Percentiles rank a stretch among this genome's conserved stretches.
phyloP scores from a whole-genome alignment of 1,140 invertebrate genomes.

The Lepidotrigona ventralis region DNA sequence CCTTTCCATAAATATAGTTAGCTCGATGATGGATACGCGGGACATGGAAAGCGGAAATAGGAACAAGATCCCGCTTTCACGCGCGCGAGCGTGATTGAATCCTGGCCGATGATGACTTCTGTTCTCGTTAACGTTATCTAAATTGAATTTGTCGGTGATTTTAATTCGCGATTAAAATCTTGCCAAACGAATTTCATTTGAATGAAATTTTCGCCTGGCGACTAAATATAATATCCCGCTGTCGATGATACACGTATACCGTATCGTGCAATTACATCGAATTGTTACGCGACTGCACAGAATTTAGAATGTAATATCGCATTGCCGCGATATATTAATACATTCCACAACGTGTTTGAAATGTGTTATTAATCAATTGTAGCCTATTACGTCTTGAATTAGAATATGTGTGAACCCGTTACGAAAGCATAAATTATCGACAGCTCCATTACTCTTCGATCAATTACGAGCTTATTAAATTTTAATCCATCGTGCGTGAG shows the following conservation, averaged over 20 bases:
- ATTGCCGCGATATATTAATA: neutral
- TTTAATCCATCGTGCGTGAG: neutral
- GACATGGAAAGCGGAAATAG: neutral
- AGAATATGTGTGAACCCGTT: neutral
- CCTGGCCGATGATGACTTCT: neutral
- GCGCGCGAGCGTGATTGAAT: neutral
- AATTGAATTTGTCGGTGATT: neutral
- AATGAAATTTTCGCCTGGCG: neutral
- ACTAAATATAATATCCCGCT: neutral
- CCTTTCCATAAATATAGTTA: slow-evolving; percentile 24
- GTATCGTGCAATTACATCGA: neutral
- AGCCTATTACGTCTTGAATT: neutral
- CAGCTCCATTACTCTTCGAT: slow-evolving; percentile 8
- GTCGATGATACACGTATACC: neutral
- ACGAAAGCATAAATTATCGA: slow-evolving; percentile 15
- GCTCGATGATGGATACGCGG: neutral
- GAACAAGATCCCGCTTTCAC: neutral
- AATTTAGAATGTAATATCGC: neutral
- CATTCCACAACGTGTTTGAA: neutral
- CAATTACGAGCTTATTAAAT: slow-evolving; percentile 24
- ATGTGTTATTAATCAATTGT: neutral
- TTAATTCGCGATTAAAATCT: neutral
- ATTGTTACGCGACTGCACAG: neutral
- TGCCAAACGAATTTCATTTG: neutral
- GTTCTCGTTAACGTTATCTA: neutral